Percentiles rank a stretch among this genome's conserved stretches.
phyloP scores from a whole-genome alignment of 1,140 invertebrate genomes.

The Drosophila obscura region DNA sequence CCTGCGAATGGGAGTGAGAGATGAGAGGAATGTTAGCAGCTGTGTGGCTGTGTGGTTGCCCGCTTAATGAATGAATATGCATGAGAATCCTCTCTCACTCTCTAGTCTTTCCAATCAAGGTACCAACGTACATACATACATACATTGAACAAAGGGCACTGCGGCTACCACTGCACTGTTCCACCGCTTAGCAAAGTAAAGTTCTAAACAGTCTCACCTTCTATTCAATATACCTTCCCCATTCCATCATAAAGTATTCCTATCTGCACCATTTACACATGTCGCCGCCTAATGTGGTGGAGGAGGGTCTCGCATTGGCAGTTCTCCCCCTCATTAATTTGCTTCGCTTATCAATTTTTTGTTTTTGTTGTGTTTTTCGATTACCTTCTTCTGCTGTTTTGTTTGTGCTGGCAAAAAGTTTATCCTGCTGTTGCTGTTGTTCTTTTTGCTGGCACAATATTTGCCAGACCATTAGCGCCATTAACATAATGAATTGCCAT shows the following conservation, averaged over 20 bases:
- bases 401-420: constrained; percentile 58
- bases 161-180: too few species aligned
- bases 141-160: too few species aligned
- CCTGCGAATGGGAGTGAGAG: constrained; percentile 2
- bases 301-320: constrained; percentile 15
- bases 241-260: constrained; percentile 29
- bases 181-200: not conserved
- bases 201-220: not conserved
- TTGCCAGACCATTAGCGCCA: constrained; percentile 78
- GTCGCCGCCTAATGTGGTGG: constrained; percentile 17
- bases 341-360: constrained; percentile 78
- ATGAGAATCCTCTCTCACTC: constrained; percentile 40
- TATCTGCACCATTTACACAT: constrained; percentile 24
- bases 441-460: constrained; percentile 61
- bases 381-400: constrained; percentile 26
- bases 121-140: too few species aligned
- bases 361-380: constrained; percentile 71
- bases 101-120: too few species aligned
- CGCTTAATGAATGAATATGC: constrained; percentile 78
- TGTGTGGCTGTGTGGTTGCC: constrained; percentile 50
- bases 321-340: constrained; percentile 65
- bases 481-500: constrained; percentile 82
- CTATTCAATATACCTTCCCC: not conserved
- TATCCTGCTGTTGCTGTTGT: constrained; percentile 36
- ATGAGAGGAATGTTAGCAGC: constrained; percentile 28